phyloP scores from a whole-genome alignment of 2,888 invertebrate genomes.

The Metacarcinus magister region DNA sequence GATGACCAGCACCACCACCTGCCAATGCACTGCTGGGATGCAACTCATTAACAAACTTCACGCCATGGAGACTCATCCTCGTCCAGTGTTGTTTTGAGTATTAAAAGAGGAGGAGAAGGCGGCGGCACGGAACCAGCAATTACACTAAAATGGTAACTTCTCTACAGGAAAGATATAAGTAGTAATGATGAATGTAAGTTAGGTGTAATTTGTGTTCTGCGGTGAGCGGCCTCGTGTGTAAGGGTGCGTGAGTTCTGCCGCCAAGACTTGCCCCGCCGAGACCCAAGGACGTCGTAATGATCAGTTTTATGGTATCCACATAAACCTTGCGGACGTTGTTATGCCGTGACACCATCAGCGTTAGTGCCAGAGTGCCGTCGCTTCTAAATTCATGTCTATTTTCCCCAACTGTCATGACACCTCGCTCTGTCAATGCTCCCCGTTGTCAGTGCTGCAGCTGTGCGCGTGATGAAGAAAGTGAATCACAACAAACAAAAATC shows the following conservation, averaged over 20 bases:
- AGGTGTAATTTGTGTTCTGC: not conserved
- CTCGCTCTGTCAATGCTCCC: not conserved
- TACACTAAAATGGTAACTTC: no score
- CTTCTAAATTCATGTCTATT: slow-evolving; percentile 2
- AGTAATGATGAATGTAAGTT: not conserved
- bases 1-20: no score
- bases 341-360: not conserved
- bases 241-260: not conserved
- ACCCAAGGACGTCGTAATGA: not conserved
- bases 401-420: not conserved
- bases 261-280: not conserved
- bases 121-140: no score
- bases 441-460: not conserved
- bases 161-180: not conserved
- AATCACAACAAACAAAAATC: no score
- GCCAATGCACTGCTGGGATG: no score
- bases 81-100: no score
- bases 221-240: not conserved
- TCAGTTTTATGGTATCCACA: not conserved
- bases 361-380: not conserved
- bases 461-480: no score
- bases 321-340: not conserved
- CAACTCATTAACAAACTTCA: no score
- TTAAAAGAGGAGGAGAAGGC: no score
- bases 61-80: no score